Evolutionary conservation across 2,113 vertebrate genomes (phyloP).

Genomic region (Camelus dromedarius): DNA sequence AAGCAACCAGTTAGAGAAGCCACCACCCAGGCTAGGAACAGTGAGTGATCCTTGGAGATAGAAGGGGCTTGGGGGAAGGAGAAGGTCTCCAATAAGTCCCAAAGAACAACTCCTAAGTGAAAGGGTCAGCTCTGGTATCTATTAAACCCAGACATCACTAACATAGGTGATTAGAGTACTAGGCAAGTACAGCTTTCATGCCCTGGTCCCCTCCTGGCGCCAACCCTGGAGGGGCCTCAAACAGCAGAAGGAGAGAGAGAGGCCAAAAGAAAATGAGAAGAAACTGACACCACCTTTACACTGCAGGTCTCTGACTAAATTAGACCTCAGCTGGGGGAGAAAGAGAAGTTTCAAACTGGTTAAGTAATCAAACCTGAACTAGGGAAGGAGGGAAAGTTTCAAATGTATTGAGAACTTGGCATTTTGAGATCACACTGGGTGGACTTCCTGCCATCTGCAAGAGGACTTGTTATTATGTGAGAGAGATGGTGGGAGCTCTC

Average conservation of each 20-base stretch:
- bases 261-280: not conserved
- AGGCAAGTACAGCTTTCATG: not conserved
- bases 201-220: not conserved
- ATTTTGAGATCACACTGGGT: not conserved
- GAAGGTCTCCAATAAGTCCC: not conserved
- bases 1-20: not conserved
- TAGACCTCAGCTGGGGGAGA: not conserved
- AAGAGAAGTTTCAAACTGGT: not conserved
- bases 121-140: not conserved
- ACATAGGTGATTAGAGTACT: not conserved
- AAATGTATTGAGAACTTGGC: not conserved
- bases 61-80: not conserved
- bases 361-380: not conserved
- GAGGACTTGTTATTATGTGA: not conserved
- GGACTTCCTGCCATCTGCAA: not conserved
- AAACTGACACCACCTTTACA: not conserved
- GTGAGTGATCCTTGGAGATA: not conserved
- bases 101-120: not conserved
- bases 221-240: not conserved
- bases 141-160: not conserved
- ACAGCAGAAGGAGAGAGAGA: not conserved
- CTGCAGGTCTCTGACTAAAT: not conserved
- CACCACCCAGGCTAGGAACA: not conserved
- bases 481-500: not conserved
- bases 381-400: not conserved